Evolutionary conservation across 2,888 invertebrate genomes (phyloP).

Genomic region (Agonopterix heracliana): DNA sequence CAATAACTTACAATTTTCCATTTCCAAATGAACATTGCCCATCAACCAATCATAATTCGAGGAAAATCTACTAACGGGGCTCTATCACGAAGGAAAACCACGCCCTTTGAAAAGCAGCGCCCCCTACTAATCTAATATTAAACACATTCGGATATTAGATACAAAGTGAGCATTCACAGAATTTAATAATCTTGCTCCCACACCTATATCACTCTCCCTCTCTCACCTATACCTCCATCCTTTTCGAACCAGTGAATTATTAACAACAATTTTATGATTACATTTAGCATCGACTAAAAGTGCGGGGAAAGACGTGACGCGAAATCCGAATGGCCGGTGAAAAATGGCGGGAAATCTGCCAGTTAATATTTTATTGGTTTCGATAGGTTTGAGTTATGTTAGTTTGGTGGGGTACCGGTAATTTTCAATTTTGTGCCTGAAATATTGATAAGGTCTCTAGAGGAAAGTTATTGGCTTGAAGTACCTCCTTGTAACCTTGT

Average conservation of each 20-base stretch:
- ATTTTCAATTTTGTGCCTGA: constrained; percentile 73
- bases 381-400: constrained; percentile 72
- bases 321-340: constrained; percentile 61
- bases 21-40: constrained; percentile 50
- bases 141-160: constrained; percentile 75
- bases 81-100: constrained; percentile 51
- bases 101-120: constrained; percentile 48
- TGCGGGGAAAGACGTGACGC: constrained; percentile 59
- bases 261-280: constrained; percentile 76
- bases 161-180: constrained; percentile 75
- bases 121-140: constrained; percentile 73
- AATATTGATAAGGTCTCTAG: constrained; percentile 62
- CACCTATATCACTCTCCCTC: constrained; percentile 34
- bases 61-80: constrained; percentile 51
- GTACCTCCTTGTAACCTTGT: not conserved
- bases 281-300: constrained; percentile 69
- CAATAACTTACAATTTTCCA: constrained; percentile 33
- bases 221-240: constrained; percentile 28
- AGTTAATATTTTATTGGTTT: constrained; percentile 73
- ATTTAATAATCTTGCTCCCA: constrained; percentile 71
- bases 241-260: constrained; percentile 59
- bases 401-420: constrained; percentile 51
- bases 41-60: constrained; percentile 66
- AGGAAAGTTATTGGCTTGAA: constrained; percentile 6
- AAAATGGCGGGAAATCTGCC: constrained; percentile 66